Evolutionary conservation across 2,113 vertebrate species (phyloP).

Genomic region (Buteo buteo): DNA sequence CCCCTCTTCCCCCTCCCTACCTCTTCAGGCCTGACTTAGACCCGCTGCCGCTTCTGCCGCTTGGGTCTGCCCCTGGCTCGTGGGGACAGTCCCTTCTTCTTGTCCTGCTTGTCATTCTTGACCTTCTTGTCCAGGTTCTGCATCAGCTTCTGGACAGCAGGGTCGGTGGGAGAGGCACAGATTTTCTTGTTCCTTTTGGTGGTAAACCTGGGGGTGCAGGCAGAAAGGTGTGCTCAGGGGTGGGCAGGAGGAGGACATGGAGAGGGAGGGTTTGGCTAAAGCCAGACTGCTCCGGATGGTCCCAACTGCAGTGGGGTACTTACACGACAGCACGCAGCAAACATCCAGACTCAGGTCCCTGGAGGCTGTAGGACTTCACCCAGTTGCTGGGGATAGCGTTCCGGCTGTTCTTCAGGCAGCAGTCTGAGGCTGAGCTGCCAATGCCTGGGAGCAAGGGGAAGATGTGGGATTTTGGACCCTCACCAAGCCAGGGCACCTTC

Average conservation of each 20-base stretch:
- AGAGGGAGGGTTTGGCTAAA: background rate
- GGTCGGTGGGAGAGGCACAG: background rate
- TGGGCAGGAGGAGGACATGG: rapidly evolving
- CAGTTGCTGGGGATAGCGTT: rapidly evolving
- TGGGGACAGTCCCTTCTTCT: rapidly evolving
- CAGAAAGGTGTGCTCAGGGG: background rate
- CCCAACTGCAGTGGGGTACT: background rate
- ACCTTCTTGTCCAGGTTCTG: background rate
- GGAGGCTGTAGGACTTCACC: constrained; percentile 56
- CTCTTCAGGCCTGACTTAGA: background rate
- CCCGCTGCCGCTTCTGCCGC: background rate
- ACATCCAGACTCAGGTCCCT: constrained; percentile 42
- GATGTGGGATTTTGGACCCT: background rate
- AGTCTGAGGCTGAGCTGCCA: constrained; percentile 49
- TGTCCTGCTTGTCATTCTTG: background rate
- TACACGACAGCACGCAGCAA: constrained; percentile 48
- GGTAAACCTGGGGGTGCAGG: background rate
- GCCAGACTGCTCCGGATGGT: rapidly evolving
- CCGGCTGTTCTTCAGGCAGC: constrained; percentile 63
- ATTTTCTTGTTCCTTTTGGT: background rate
- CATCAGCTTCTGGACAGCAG: rapidly evolving
- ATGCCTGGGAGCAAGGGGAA: constrained; percentile 28
- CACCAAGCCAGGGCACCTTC: background rate
- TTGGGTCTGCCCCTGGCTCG: background rate
- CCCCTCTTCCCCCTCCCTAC: background rate